Percentiles rank a stretch among this genome's conserved stretches.
These are phyloP conservation scores for Lasioglossum oenotherae DNA, from an alignment of 2,888 invertebrate species.

Conservation along the genomic window DNA sequence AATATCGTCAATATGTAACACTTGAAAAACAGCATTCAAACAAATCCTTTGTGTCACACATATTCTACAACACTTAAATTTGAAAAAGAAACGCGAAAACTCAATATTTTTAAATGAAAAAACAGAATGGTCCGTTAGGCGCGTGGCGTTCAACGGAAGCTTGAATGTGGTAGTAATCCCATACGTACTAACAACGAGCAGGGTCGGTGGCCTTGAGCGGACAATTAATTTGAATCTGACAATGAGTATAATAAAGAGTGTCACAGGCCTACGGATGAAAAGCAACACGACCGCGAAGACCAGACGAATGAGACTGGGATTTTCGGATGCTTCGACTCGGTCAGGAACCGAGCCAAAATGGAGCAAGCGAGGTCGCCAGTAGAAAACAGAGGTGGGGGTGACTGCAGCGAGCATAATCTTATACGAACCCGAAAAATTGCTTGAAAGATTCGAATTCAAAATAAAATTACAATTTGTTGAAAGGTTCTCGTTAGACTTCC, in stretches of 20 bases:
- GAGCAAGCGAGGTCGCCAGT: background rate
- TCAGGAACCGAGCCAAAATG: conserved; percentile 7
- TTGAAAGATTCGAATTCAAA: background rate
- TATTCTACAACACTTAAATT: background rate
- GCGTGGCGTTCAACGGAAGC: background rate
- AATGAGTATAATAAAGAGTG: background rate
- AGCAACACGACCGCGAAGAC: conserved; percentile 9
- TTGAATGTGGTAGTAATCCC: background rate
- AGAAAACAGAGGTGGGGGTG: conserved; percentile 4
- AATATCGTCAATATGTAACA: background rate
- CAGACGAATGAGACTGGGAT: background rate
- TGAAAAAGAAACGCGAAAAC: background rate
- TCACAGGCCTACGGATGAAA: background rate
- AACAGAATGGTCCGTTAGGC: background rate
- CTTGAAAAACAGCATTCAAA: background rate
- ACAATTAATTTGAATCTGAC: too few relatives aligned
- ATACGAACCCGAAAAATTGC: background rate
- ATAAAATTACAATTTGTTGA: too few relatives aligned
- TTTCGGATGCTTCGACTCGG: conserved; percentile 9
- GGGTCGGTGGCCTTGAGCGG: background rate
- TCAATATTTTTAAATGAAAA: background rate
- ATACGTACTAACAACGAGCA: background rate
- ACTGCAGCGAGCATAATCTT: conserved; percentile 2
- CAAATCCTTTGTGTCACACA: background rate
- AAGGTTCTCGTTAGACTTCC: too few relatives aligned